Evolutionary conservation across 2,113 vertebrate genomes (phyloP).

Genomic region (Hippocampus comes): DNA sequence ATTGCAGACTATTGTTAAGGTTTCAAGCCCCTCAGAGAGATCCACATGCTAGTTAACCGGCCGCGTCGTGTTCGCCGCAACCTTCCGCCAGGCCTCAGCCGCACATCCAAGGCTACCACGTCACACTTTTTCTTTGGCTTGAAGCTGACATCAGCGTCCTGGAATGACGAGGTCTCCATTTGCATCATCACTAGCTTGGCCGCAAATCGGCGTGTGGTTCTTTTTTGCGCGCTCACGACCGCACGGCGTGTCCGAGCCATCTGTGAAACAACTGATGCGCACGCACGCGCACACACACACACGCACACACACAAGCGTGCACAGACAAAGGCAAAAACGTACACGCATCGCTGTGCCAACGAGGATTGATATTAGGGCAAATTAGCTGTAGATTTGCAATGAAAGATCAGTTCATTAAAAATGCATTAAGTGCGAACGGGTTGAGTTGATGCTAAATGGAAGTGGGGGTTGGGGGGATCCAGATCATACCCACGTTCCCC

Average conservation of each 20-base stretch:
- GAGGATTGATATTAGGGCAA: constrained; percentile 50
- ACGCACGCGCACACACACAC: constrained; percentile 8
- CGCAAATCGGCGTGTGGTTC: constrained; percentile 17
- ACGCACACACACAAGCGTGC: neutral
- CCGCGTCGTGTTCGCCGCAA: neutral
- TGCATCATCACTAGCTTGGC: constrained; percentile 47
- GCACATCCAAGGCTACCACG: neutral
- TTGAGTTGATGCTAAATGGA: constrained; percentile 65
- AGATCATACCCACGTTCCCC: constrained; percentile 24
- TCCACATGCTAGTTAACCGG: neutral
- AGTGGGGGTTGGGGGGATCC: constrained; percentile 27
- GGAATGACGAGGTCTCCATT: constrained; percentile 9
- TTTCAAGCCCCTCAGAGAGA: neutral
- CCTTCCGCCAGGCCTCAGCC: neutral
- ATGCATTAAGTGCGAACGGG: constrained; percentile 63
- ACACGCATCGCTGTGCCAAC: constrained; percentile 21
- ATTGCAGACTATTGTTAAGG: too few relatives aligned
- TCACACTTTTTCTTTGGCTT: neutral
- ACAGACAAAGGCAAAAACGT: constrained; percentile 9
- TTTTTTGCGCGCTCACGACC: constrained; percentile 27
- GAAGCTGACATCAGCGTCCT: neutral
- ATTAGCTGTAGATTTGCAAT: constrained; percentile 62
- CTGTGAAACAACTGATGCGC: constrained; percentile 33
- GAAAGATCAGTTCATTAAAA: constrained; percentile 71
- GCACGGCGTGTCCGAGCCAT: constrained; percentile 63